These are phyloP conservation scores for Sebastolobus alascanus DNA, from an alignment of 2,797 vertebrate species.

Conservation along the genomic window DNA sequence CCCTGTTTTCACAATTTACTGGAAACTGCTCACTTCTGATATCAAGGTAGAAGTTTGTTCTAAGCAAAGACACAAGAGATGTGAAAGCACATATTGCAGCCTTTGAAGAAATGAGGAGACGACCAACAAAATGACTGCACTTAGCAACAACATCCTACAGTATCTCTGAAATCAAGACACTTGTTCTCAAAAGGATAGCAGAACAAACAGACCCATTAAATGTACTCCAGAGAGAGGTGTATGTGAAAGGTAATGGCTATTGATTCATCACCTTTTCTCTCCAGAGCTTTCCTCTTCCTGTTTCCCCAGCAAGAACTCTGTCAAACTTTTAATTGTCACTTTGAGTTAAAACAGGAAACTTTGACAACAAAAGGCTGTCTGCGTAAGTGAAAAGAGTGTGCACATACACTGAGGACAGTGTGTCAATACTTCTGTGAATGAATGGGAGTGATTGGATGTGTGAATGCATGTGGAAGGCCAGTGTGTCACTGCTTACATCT, in stretches of 20 bases:
- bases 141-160: not conserved
- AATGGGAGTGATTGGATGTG: conserved; percentile 2
- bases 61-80: not conserved
- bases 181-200: conserved; percentile 18
- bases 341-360: conserved; percentile 10
- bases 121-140: not conserved
- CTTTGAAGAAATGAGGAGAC: not conserved
- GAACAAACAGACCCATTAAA: conserved; percentile 20
- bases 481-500: conserved; percentile 64
- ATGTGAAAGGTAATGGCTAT: conserved; percentile 49
- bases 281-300: not conserved
- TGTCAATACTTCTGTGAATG: not conserved
- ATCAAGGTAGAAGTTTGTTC: not conserved
- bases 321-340: conserved; percentile 32
- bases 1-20: not conserved
- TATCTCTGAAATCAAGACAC: not conserved
- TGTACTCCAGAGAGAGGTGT: not conserved
- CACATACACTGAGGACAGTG: not conserved
- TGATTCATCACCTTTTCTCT: conserved; percentile 46
- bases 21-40: not conserved
- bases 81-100: not conserved
- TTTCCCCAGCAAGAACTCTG: conserved; percentile 13
- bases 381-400: not conserved
- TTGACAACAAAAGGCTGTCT: conserved; percentile 14
- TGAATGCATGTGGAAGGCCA: not conserved